Base-by-base conservation (phyloP, 1,140 invertebrate species). In the Octopus bimaculoides region DNA sequence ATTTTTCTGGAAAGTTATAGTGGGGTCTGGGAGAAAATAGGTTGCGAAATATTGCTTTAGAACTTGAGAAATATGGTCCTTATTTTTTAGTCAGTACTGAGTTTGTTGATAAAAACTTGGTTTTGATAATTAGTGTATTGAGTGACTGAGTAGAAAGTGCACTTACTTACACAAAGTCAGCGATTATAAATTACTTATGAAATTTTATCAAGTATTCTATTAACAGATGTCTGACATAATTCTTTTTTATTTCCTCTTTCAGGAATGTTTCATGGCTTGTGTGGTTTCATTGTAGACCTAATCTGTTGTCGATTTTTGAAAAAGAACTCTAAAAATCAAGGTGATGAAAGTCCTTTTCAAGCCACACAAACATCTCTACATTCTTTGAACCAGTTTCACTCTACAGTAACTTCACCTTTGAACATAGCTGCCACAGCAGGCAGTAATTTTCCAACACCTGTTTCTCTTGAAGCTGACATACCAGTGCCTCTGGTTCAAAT, bases 251-350 rank as follows among this genome's bases (percentile, higher is more conserved):
- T n/a, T 54, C 74, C 54, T 12, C 81, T 84, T 82, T 52, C 83
- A 88, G 87, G 86, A 20, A 85, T 88, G 81, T 77, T 88, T 12
- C 84, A 87, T 73, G 81, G 82, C 5, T 55, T 86, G 9, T 78
- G 79, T 79, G 86, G 84, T 52, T 81, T 85, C 52, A n/a, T 87
- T n/a, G 77, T 83, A 5, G 87, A 88, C 71, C 54, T 87, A n/a
- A n/a, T 88, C 17, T 87, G 86, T 73, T 88, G 87, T 77, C 79
- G 85, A 66, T 84, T 83, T 41, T 41, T 41, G 26, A 41, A 41
- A 41, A 41, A 41, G 26, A 41, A 41, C 26, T 41, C 26, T 41
- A 41, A 41, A 41, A 41, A 41, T 3, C 26, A 41, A 41, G 26
- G 26, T 41, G 26, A 41, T 41, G 26, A 41, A 41, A 41, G 26